phyloP scores from a whole-genome alignment of 2,797 vertebrate species.

The Sebastes trivittatus region DNA sequence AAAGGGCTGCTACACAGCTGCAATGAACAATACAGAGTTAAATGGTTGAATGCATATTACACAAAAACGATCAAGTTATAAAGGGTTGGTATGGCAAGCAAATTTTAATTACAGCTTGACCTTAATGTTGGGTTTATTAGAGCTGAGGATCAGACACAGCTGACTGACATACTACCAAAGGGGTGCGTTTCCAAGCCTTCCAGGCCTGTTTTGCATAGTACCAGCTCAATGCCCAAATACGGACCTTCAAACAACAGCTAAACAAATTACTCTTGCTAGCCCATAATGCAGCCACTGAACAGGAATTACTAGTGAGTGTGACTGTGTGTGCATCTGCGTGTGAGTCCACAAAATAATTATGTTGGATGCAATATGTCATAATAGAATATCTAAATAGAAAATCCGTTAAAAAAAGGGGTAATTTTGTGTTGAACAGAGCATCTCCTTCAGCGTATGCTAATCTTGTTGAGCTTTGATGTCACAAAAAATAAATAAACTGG shows the following conservation, averaged over 20 bases:
- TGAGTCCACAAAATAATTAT: not conserved
- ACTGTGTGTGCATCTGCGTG: not conserved
- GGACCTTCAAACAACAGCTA: constrained; percentile 43
- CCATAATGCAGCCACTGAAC: not conserved
- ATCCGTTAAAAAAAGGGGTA: not conserved
- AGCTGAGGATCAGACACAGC: not conserved
- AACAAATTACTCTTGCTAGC: constrained; percentile 41
- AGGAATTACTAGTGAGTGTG: not conserved
- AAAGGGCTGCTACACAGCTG: not conserved
- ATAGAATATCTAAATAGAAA: not conserved
- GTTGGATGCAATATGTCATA: not conserved
- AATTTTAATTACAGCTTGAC: not conserved
- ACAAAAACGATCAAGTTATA: not conserved
- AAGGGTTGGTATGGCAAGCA: not conserved
- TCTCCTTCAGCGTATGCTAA: not conserved
- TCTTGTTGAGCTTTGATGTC: not conserved
- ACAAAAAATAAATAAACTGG: not conserved
- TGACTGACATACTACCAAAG: not conserved
- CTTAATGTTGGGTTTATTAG: not conserved
- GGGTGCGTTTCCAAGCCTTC: not conserved
- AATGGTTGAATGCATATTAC: not conserved
- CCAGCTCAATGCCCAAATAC: constrained; percentile 33
- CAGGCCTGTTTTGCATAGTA: constrained; percentile 44
- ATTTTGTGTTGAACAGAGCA: not conserved
- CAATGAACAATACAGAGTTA: not conserved